phyloP scores from a whole-genome alignment of 23 tunicate genomes.

The Trididemnum clinides region DNA sequence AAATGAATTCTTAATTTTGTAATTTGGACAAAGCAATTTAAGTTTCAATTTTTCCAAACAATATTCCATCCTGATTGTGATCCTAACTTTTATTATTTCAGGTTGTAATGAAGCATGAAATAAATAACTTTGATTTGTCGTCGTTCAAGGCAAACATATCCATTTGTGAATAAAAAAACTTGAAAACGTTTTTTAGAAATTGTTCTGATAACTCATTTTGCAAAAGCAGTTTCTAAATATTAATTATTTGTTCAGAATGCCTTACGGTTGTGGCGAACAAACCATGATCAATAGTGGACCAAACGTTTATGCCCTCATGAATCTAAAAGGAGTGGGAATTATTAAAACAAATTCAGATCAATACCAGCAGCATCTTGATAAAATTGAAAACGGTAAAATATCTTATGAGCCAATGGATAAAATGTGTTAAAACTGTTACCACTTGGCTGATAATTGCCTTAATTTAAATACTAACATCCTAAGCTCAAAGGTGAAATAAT shows the following conservation, averaged over 20 bases:
- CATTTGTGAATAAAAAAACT: not conserved
- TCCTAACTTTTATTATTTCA: not conserved
- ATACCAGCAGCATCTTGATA: constrained; percentile 17
- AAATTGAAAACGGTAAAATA: constrained; percentile 42
- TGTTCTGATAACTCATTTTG: too few relatives aligned
- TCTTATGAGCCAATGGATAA: not conserved
- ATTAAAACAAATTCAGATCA: constrained; percentile 13
- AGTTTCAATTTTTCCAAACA: too few relatives aligned
- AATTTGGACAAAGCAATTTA: too few relatives aligned
- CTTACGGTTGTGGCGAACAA: constrained; percentile 84
- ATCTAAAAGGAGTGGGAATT: constrained; percentile 22
- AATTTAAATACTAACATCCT: too few relatives aligned
- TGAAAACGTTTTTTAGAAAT: not conserved
- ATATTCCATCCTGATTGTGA: too few relatives aligned
- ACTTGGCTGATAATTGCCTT: not conserved
- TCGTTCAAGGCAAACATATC: not conserved
- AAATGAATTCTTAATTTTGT: not conserved
- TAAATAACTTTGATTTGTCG: not conserved
- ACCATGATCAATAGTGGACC: constrained; percentile 64
- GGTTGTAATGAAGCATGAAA: not conserved
- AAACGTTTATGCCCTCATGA: constrained; percentile 56
- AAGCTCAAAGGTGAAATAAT: too few relatives aligned
- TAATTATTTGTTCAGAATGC: constrained; percentile 39
- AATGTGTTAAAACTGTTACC: not conserved
- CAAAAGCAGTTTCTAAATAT: too few relatives aligned